Base-by-base conservation (phyloP, 2,797 vertebrate genomes). In the Hapalemur alaotrensis region DNA sequence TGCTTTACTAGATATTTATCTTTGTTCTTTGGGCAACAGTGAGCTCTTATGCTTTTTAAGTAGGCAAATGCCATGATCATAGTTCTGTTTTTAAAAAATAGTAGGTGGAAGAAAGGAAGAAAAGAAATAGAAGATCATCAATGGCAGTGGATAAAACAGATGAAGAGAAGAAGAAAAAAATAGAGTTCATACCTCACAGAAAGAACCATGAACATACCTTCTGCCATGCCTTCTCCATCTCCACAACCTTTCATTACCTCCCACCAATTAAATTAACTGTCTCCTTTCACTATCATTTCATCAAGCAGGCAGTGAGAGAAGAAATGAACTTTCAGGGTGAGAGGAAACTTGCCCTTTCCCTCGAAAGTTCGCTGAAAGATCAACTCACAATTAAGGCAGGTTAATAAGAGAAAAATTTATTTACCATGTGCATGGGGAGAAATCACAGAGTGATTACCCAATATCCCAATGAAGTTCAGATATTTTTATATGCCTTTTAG, bases 121-220 rank as follows among this genome's bases (percentile, higher is more conserved):
- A 82, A 93, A 86, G 46, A 95, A 89, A 75, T 28, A 94, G 46
- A 76, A 85, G 81, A 75, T 43, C 50, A 43, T 76, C 57, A 52
- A 20, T 63, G 48, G 13, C 50, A 87, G 35, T 20, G 23, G 38
- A 83, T 50, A 72, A 89, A 79, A 89, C 43, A 95, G 81, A 93
- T 87, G 14, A 50, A 91, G 38, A 93, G 18, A 81, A 86, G 23
- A 61, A 67, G 48, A n/a, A 90, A 89, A 48, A 92, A 84, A 38
- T 1, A 85, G 72, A 81, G 35, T 78, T 75, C 20, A 94, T 59
- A 80, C 25, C 85, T 89, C 61, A 91, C 7, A 91, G 89, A 94
- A 92, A 94, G 32, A 84, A 85, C 1, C 12, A 91, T 4, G 20
- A 70, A 83, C 35, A 81, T 25, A 41, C 4, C 57, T 35, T 50